Base-by-base conservation (phyloP, 2,797 vertebrate genomes). In the Fistularia commersonii region DNA sequence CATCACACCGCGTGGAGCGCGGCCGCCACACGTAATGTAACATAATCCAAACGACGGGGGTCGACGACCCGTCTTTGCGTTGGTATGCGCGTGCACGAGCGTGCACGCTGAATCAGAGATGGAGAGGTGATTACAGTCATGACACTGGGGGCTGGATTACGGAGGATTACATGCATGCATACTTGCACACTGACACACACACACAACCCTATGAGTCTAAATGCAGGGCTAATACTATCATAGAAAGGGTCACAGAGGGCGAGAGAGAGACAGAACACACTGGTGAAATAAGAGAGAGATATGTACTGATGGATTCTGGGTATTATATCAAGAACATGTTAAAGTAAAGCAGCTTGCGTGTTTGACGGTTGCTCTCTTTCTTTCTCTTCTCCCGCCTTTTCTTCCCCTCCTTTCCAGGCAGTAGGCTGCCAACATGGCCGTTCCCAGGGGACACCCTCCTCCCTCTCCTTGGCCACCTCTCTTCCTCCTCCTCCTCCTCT, bases 341-440 rank as follows among this genome's bases (percentile, higher is more conserved):
- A 63, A 64, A 61, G 59, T 72, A 53, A 80, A 84, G 45, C 63
- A 72, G 59, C 61, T 61, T 66, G 53, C 57, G 31, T 74, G 34
- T 67, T 55, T 76, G 54, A 68, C 61, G 47, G 46, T 54, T 61
- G 64, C 58, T 69, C 61, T 66, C 35, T 75, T 65, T 61, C 41
- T n/a, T 59, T 41, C 34, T 23, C 5, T 60, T 33, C 45, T 49
- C 36, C 32, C 9, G 11, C 37, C 47, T 38, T 41, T 45, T 32
- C 23, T 8, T 6, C 39, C 13, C 41, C 23, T 63, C 61, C 48
- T 72, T 44, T 67, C 56, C 64, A 92, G 91, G 85, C 77, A 76
- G 75, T 88, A 88, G 83, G 80, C 74, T 79, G 82, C 84, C 85
- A 88, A 80, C 76, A 91, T 91, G 89, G 87, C 84, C 74, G 33